Evolutionary conservation across 2,113 vertebrate species (phyloP), one percentile per base, ranked within the genome.

Genomic region (Pedionomus torquatus): DNA sequence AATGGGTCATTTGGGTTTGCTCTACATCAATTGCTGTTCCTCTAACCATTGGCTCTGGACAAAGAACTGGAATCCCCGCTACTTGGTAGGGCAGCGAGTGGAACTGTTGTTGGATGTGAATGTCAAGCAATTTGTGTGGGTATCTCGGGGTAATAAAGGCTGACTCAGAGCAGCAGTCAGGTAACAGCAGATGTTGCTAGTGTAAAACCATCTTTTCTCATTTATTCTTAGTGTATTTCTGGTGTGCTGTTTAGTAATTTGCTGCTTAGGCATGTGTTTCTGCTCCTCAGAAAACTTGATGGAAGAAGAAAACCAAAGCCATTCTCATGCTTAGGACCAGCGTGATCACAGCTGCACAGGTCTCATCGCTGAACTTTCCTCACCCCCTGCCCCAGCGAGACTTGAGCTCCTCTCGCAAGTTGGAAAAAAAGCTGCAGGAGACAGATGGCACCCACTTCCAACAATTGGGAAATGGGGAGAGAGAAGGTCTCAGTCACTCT

Each of bases 21-120:
- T 79, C 8, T 76, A 1, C 16, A 17, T 63, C 63, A 48, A 2
- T 35, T 30, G 23, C 11, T 14, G 12, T 77, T 76, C 15, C 17
- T 88, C 18, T 58, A 11, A 57, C 10, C 0, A 0, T 61, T 58
- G 64, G 18, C 57, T 85, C 60, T 60, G 30, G 64, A 55, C 43
- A 69, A 74, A 83, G 69, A 39, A 5, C 7, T 33, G 28, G 24
- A 81, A 74, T 41, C 43, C 13, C 10, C 49, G 30, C 17, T 68
- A 70, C 6, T 69, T 9, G 0, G 7, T 39, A 16, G 0, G 5
- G 20, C 5, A 11, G 24, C 0, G 4, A 57, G 17, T 17, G n/a
- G 49, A 83, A 44, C 65, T 77, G 28, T 30, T 71, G 23, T 39
- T 81, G 35, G 64, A 49, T 1, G 0, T 64, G 31, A 43, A 33